Evolutionary conservation across 2,888 invertebrate genomes (phyloP).

Genomic region (Euproctis similis): DNA sequence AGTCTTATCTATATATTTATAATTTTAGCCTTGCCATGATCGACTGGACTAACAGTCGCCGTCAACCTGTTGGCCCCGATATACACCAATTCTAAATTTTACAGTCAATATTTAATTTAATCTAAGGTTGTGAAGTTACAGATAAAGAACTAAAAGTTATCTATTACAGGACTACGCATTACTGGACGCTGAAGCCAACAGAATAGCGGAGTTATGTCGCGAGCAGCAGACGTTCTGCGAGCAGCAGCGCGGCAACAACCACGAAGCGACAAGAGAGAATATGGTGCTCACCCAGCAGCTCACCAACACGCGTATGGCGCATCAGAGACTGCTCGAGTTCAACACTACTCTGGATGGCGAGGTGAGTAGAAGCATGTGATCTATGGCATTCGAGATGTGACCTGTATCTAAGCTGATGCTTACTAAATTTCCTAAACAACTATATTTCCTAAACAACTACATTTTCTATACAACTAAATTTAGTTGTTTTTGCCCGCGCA

Average conservation of each 20-base stretch:
- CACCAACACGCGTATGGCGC: slow-evolving; percentile 38
- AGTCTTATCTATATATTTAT: too few relatives aligned
- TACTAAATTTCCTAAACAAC: too few relatives aligned
- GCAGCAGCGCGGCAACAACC: slow-evolving; percentile 77
- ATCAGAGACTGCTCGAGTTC: slow-evolving; percentile 36
- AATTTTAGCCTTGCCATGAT: too few relatives aligned
- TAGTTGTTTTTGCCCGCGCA: too few relatives aligned
- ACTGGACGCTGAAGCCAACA: slow-evolving; percentile 56
- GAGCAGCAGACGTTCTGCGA: slow-evolving; percentile 78
- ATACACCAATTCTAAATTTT: background rate
- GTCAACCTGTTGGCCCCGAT: too few relatives aligned
- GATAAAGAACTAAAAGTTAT: background rate
- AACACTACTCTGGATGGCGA: slow-evolving; percentile 37
- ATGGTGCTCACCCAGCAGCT: slow-evolving; percentile 47
- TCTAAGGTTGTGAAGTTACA: background rate
- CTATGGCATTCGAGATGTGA: too few relatives aligned
- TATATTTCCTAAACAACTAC: too few relatives aligned
- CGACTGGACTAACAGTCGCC: too few relatives aligned
- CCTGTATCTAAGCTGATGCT: too few relatives aligned
- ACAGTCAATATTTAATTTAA: background rate
- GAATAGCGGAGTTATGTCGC: slow-evolving; percentile 68
- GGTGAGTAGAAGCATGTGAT: too few relatives aligned
- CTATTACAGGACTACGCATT: slow-evolving; percentile 68
- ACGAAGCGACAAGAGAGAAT: slow-evolving; percentile 56
- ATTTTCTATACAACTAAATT: too few relatives aligned